phyloP scores from a whole-genome alignment of 2,113 vertebrate genomes.

The Abramis brama region DNA sequence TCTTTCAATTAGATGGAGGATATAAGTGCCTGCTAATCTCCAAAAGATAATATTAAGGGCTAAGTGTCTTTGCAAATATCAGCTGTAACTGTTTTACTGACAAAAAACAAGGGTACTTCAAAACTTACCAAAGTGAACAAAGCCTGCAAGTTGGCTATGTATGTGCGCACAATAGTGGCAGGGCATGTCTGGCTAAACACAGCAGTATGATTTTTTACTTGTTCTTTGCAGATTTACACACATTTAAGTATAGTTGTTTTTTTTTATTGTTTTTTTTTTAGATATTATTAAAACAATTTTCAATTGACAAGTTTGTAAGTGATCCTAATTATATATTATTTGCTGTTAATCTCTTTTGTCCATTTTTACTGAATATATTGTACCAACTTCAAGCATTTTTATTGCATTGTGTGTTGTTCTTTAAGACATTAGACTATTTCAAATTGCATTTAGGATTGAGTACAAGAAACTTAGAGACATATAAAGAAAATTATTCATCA shows the following conservation, averaged over 20 bases:
- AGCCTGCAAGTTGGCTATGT: slow-evolving; percentile 2
- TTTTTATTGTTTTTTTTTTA: not conserved
- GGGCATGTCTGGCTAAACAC: slow-evolving; percentile 63
- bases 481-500: slow-evolving; percentile 88
- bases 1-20: not conserved
- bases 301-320: not conserved
- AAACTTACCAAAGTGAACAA: slow-evolving; percentile 27
- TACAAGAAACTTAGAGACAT: slow-evolving; percentile 89
- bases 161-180: slow-evolving; percentile 7
- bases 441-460: slow-evolving; percentile 79
- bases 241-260: not conserved
- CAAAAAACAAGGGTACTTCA: not conserved
- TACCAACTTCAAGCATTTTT: not conserved
- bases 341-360: not conserved
- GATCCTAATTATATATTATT: not conserved
- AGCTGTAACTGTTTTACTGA: not conserved
- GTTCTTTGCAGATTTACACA: not conserved
- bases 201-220: not conserved
- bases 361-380: not conserved
- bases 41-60: slow-evolving; percentile 40
- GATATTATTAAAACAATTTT: not conserved
- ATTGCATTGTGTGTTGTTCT: slow-evolving; percentile 15
- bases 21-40: not conserved
- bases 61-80: slow-evolving; percentile 20
- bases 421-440: not conserved